A percentile compares a stretch with the other conserved stretches of the same genome.
phyloP scores from a whole-genome alignment of 1,140 invertebrate genomes.

The Halesus radiatus region DNA sequence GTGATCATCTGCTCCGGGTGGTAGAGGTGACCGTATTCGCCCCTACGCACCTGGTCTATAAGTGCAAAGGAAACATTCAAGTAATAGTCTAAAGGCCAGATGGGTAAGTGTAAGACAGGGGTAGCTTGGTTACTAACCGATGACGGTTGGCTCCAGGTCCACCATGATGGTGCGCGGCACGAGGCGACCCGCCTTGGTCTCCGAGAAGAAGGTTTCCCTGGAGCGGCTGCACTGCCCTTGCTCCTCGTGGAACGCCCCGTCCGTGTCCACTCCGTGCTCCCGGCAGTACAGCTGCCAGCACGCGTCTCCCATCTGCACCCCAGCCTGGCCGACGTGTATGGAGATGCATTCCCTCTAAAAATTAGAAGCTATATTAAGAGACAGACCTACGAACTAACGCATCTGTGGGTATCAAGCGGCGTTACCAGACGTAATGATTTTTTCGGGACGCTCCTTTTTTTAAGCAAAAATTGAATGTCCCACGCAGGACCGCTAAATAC shows the following conservation, averaged over 20 bases:
- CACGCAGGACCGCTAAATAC: no score
- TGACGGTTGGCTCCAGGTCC: constrained; percentile 84
- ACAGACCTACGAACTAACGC: no score
- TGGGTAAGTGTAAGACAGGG: no score
- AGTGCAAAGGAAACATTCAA: no score
- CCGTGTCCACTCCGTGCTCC: constrained; percentile 84
- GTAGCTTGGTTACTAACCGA: constrained; percentile 64
- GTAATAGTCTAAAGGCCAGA: no score
- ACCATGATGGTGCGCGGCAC: constrained; percentile 85
- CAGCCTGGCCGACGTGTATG: constrained; percentile 88
- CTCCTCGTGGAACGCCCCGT: constrained; percentile 74
- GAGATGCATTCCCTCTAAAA: constrained; percentile 81
- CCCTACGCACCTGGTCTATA: constrained; percentile 76
- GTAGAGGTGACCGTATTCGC: constrained; percentile 74
- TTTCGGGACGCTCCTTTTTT: no score
- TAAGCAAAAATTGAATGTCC: no score
- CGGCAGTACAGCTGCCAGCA: constrained; percentile 88
- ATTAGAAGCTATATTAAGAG: neutral
- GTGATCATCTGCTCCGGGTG: constrained; percentile 82
- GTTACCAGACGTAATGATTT: no score
- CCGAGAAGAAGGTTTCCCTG: constrained; percentile 73
- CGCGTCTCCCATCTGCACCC: constrained; percentile 89
- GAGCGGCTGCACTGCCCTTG: constrained; percentile 64
- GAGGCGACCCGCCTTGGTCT: constrained; percentile 78
- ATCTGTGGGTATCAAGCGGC: no score